A percentile compares a stretch with the other conserved stretches of the same genome.
Conservation (phyloP, 37 sponge, comb jelly and placozoan species). For the Lycopodina hypogea region DNA sequence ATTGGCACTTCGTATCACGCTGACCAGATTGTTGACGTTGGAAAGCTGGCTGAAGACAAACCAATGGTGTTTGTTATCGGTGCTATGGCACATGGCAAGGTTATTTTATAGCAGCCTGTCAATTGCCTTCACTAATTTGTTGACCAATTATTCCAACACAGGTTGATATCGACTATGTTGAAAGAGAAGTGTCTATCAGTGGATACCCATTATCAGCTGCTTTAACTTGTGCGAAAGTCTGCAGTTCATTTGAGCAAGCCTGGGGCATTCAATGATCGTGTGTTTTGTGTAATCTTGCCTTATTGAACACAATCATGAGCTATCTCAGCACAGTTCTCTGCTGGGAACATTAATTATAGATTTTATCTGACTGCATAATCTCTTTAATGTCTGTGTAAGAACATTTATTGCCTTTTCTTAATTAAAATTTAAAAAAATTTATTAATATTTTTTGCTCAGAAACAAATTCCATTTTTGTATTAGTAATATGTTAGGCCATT, state of each 20-base stretch:
- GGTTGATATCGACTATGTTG: constrained; percentile 88
- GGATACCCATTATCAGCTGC: constrained; percentile 98
- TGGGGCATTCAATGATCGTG: constrained; percentile 70
- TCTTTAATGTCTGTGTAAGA: too few relatives aligned
- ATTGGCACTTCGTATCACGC: constrained; percentile 88
- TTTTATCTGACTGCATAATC: too few relatives aligned
- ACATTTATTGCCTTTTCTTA: too few relatives aligned
- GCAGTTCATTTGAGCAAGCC: constrained; percentile 86
- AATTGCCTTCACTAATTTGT: background rate
- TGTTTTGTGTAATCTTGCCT: background rate
- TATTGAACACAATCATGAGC: too few relatives aligned
- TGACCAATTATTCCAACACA: constrained; percentile 7
- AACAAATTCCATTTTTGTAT: too few relatives aligned
- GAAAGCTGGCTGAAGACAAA: constrained; percentile 70
- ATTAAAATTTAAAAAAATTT: too few relatives aligned
- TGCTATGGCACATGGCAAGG: constrained; percentile 97
- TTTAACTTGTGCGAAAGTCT: constrained; percentile 93
- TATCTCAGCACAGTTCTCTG: too few relatives aligned
- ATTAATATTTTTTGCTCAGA: too few relatives aligned
- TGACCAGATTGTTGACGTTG: constrained; percentile 77
- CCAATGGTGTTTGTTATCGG: constrained; percentile 97
- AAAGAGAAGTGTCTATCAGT: constrained; percentile 92
- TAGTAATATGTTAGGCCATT: too few relatives aligned
- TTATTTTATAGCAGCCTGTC: background rate
- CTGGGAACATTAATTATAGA: too few relatives aligned